These are phyloP conservation scores for Penaeus japonicus DNA, from an alignment of 1,140 invertebrate species.

Conservation along the genomic window DNA sequence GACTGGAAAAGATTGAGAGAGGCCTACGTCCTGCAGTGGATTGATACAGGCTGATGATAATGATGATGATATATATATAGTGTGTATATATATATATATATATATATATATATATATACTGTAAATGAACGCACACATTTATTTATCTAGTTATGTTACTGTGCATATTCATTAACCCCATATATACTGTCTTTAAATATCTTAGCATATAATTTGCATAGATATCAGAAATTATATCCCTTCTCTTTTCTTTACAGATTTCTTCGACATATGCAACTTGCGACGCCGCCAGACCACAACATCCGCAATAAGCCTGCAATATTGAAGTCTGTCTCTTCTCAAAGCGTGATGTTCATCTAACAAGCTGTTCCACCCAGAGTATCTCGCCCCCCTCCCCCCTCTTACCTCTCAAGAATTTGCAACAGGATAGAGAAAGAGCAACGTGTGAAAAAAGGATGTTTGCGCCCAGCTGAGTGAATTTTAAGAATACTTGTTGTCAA, in stretches of 20 bases:
- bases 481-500: too few species aligned
- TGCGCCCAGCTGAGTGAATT: too few species aligned
- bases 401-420: not conserved
- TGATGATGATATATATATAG: too few species aligned
- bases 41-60: too few species aligned
- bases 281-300: conserved; percentile 14
- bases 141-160: too few species aligned
- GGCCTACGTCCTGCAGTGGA: too few species aligned
- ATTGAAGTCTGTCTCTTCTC: not conserved
- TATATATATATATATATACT: too few species aligned
- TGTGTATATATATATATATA: not conserved
- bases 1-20: not conserved
- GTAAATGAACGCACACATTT: too few species aligned
- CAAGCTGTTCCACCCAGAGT: not conserved
- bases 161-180: too few species aligned
- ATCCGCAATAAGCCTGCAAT: conserved; percentile 36
- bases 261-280: conserved; percentile 19
- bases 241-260: conserved; percentile 11
- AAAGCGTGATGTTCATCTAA: not conserved
- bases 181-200: not conserved
- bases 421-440: too few species aligned
- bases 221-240: not conserved
- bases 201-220: too few species aligned
- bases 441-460: too few species aligned
- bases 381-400: not conserved